These are phyloP conservation scores for Eupsilia transversa DNA, from an alignment of 2,888 invertebrate species.

Conservation along the genomic window DNA sequence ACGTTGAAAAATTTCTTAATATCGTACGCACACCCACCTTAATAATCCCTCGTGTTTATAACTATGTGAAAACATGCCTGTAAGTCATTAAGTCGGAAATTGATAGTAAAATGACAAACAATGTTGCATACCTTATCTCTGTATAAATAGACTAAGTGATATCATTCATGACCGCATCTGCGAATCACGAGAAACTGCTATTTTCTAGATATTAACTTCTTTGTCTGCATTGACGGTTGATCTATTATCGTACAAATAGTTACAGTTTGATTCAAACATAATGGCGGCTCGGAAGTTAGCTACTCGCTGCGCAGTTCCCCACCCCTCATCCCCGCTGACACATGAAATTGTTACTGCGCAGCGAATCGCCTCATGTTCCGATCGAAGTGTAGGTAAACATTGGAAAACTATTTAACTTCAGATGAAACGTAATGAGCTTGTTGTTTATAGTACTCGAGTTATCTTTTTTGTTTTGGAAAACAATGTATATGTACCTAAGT, in stretches of 20 bases:
- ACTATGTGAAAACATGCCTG: slow-evolving; percentile 32
- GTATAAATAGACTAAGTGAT: slow-evolving; percentile 4
- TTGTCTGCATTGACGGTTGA: slow-evolving; percentile 16
- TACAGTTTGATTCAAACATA: too few species aligned
- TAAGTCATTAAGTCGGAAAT: slow-evolving; percentile 25
- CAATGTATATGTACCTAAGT: too few species aligned
- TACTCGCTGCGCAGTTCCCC: too few species aligned
- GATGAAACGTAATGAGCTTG: slow-evolving; percentile 1
- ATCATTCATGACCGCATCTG: slow-evolving; percentile 15
- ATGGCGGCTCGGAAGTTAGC: too few species aligned
- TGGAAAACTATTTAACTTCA: slow-evolving; percentile 23
- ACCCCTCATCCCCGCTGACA: too few species aligned
- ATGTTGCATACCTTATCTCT: slow-evolving; percentile 7
- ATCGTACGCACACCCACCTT: slow-evolving; percentile 24
- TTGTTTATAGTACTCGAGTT: slow-evolving; percentile 13
- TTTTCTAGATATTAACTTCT: slow-evolving; percentile 23
- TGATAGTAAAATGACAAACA: slow-evolving; percentile 34
- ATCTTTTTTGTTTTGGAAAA: slow-evolving; percentile 7
- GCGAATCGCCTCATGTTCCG: too few species aligned
- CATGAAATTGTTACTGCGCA: too few species aligned
- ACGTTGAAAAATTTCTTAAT: slow-evolving; percentile 52
- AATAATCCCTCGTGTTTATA: slow-evolving; percentile 45
- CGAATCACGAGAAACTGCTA: slow-evolving; percentile 25
- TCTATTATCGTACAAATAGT: slow-evolving; percentile 2
- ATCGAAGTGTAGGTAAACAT: not conserved